Conservation (phyloP, 2,888 invertebrate genomes). For the Tiliacea citrago region DNA sequence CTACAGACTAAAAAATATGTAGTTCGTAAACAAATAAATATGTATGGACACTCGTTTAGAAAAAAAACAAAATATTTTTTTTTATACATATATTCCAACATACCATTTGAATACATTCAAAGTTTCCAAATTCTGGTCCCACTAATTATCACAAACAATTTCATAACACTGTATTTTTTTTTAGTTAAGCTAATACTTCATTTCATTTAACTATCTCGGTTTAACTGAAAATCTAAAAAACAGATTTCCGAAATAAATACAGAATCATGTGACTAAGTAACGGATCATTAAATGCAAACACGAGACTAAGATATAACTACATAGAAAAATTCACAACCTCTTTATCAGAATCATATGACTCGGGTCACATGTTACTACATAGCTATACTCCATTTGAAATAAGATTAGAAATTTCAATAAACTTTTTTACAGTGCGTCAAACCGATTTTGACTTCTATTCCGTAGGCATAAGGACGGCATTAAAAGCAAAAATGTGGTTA, state of each 20-base stretch:
- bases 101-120: slow-evolving; percentile 52
- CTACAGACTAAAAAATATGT: not conserved
- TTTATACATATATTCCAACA: slow-evolving; percentile 42
- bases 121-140: slow-evolving; percentile 34
- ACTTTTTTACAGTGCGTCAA: too few species aligned
- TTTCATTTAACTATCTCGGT: slow-evolving; percentile 4
- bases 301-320: slow-evolving; percentile 45
- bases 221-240: slow-evolving; percentile 10
- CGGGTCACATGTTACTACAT: not conserved
- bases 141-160: slow-evolving; percentile 44
- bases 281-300: slow-evolving; percentile 46
- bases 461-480: too few species aligned
- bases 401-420: too few species aligned
- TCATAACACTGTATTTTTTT: slow-evolving; percentile 10
- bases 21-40: not conserved
- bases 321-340: slow-evolving; percentile 41
- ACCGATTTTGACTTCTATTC: too few species aligned
- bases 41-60: not conserved
- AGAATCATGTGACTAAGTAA: slow-evolving; percentile 31
- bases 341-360: slow-evolving; percentile 58
- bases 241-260: slow-evolving; percentile 28
- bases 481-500: too few species aligned
- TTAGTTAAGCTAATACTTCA: slow-evolving; percentile 10
- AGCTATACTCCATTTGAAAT: not conserved
- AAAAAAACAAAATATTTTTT: slow-evolving; percentile 2